Conservation (phyloP, 2,888 invertebrate species). For the Ectemnius cavifrons region DNA sequence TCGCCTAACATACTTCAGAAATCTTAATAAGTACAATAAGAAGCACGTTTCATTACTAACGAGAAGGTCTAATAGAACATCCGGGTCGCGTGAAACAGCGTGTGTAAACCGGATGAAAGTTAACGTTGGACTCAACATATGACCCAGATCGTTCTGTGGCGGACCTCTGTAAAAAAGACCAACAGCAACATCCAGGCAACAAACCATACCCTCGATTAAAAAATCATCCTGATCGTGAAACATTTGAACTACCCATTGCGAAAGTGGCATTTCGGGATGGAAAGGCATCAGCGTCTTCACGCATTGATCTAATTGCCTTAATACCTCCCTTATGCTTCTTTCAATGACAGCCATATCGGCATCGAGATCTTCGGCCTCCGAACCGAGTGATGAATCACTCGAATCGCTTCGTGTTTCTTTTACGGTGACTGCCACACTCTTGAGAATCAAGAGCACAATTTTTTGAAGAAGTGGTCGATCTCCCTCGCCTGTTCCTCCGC, state of each 20-base stretch:
- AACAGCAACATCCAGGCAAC: slow-evolving; percentile 91
- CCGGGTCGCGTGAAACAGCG: slow-evolving; percentile 89
- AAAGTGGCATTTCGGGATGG: slow-evolving; percentile 92
- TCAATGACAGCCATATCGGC: slow-evolving; percentile 94
- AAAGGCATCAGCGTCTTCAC: slow-evolving; percentile 90
- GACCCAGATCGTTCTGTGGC: slow-evolving; percentile 88
- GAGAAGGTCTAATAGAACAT: slow-evolving; percentile 89
- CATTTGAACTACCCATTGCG: slow-evolving; percentile 91
- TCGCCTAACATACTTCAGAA: slow-evolving; percentile 89
- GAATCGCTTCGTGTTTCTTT: slow-evolving; percentile 94
- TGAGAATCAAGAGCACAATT: slow-evolving; percentile 91
- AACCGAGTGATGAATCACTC: slow-evolving; percentile 90
- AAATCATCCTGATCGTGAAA: slow-evolving; percentile 96
- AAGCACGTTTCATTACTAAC: slow-evolving; percentile 96
- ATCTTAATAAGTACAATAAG: slow-evolving; percentile 88
- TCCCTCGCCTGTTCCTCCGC: slow-evolving; percentile 78
- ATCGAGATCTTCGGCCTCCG: slow-evolving; percentile 91
- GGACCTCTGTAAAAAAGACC: slow-evolving; percentile 91
- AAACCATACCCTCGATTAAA: slow-evolving; percentile 94
- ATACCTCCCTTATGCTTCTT: slow-evolving; percentile 89
- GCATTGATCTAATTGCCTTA: slow-evolving; percentile 89
- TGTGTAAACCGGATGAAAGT: slow-evolving; percentile 93
- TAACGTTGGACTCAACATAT: slow-evolving; percentile 90
- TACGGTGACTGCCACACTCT: slow-evolving; percentile 93
- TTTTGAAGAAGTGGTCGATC: slow-evolving; percentile 87